phyloP scores from a whole-genome alignment of 2,888 invertebrate genomes.

The Brachypterus glaber region DNA sequence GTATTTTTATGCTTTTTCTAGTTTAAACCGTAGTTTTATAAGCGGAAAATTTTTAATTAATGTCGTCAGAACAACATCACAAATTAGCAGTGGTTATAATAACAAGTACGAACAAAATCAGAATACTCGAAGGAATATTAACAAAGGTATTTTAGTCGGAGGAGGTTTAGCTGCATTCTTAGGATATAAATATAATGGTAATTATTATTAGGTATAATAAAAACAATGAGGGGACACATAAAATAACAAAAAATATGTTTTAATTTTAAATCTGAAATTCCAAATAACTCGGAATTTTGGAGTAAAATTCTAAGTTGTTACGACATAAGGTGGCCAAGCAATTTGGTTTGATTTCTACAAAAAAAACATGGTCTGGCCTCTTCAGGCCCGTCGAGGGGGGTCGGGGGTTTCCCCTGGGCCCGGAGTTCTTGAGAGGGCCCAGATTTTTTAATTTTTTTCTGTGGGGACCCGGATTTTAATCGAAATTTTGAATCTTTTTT shows the following conservation, averaged over 20 bases:
- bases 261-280: no score
- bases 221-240: no score
- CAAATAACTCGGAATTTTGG: no score
- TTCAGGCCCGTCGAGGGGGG: no score
- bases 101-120: constrained; percentile 10
- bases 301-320: neutral
- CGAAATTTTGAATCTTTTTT: no score
- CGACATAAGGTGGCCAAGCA: constrained; percentile 4
- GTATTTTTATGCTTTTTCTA: neutral
- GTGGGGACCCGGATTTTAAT: no score
- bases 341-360: constrained; percentile 11
- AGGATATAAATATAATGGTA: constrained; percentile 24
- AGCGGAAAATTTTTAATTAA: constrained; percentile 2
- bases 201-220: constrained; percentile 4
- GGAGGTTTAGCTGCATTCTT: constrained; percentile 17
- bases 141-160: constrained; percentile 13
- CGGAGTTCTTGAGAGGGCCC: no score
- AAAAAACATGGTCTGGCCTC: constrained; percentile 12
- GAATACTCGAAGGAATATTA: constrained; percentile 5
- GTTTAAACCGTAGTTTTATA: neutral
- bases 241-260: no score
- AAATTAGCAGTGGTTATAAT: constrained; percentile 3
- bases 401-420: no score
- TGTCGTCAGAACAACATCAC: neutral
- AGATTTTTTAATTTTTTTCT: no score